Conservation (phyloP, 2,113 vertebrate genomes). For the Onychorhynchus coronatus region DNA sequence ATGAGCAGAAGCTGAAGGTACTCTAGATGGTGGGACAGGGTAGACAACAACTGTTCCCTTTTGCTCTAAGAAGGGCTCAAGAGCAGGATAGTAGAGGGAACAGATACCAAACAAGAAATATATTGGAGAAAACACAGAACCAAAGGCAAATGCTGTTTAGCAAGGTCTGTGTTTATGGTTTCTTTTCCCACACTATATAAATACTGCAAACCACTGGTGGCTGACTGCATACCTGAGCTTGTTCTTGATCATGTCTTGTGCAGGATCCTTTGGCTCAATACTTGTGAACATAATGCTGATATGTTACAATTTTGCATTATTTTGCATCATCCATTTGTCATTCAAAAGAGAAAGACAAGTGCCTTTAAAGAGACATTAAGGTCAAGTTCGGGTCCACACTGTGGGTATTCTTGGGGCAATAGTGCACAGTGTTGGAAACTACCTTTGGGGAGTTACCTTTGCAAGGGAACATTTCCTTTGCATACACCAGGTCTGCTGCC, state of each 20-base stretch:
- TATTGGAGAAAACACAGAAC: neutral
- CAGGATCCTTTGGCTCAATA: neutral
- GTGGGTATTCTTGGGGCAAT: neutral
- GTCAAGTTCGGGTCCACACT: neutral
- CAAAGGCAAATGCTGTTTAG: neutral
- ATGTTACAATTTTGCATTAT: neutral
- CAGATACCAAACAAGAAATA: neutral
- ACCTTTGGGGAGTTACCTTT: too few species aligned
- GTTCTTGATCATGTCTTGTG: neutral
- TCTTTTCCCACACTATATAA: neutral
- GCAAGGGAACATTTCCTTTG: accelerated
- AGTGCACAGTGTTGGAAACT: neutral
- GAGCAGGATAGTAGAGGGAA: neutral
- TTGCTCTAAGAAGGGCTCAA: neutral
- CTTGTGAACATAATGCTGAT: neutral
- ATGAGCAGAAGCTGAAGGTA: neutral
- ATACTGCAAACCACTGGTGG: neutral
- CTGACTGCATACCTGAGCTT: neutral
- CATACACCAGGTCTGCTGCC: neutral
- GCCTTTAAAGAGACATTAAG: neutral
- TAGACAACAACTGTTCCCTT: neutral
- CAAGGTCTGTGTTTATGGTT: neutral
- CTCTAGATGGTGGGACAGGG: neutral
- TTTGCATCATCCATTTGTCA: neutral
- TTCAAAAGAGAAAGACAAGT: neutral